Percentiles rank a stretch among this genome's conserved stretches.
Evolutionary conservation across 2,113 vertebrate species (phyloP).

Genomic region (Equus quagga): DNA sequence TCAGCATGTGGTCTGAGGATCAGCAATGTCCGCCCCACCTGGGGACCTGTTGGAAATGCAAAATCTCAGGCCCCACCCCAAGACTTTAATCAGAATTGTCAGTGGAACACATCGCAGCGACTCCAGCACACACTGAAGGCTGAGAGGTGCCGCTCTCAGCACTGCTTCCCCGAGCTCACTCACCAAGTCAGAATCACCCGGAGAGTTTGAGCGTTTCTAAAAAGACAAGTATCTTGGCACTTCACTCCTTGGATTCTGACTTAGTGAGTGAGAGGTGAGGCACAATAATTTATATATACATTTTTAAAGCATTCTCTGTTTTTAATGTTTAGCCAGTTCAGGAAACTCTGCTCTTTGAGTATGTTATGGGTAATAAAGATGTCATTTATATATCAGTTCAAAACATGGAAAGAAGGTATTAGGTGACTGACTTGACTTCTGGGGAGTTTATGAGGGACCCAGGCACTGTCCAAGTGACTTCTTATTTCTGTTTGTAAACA

Average conservation of each 20-base stretch:
- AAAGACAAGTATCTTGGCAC: background rate
- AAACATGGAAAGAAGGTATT: background rate
- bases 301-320: background rate
- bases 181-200: background rate
- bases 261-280: background rate
- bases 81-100: background rate
- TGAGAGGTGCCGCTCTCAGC: background rate
- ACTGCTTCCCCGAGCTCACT: background rate
- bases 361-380: background rate
- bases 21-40: rapidly evolving
- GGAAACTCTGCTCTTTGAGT: background rate
- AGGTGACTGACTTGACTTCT: background rate
- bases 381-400: background rate
- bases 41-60: background rate
- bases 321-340: background rate
- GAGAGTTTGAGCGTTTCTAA: background rate
- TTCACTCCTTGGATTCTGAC: background rate
- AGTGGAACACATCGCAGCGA: background rate
- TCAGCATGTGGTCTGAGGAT: background rate
- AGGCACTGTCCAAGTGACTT: background rate
- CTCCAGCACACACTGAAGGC: rapidly evolving
- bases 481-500: background rate
- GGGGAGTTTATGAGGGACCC: background rate
- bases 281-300: background rate
- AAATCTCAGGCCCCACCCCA: background rate